phyloP scores from a whole-genome alignment of 2,888 invertebrate species.

The Himalopsyche japonica region DNA sequence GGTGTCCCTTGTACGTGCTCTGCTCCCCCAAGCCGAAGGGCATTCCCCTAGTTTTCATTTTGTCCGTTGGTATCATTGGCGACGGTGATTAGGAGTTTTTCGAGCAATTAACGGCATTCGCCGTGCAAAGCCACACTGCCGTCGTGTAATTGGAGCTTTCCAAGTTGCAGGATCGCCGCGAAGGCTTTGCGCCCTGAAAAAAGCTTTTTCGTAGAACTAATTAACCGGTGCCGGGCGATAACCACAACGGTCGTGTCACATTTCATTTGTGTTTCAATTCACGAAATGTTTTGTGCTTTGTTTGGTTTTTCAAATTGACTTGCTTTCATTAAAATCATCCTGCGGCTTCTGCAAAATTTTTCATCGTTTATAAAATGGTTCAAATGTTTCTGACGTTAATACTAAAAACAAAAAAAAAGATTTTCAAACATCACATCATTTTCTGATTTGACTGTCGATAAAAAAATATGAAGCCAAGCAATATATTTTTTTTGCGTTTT shows the following conservation, averaged over 20 bases:
- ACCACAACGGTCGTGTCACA: not conserved
- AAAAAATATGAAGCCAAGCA: too few species aligned
- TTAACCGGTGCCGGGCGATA: not conserved
- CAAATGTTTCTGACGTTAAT: too few species aligned
- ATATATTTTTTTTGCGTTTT: too few species aligned
- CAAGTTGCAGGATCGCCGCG: not conserved
- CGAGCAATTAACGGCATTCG: constrained; percentile 26
- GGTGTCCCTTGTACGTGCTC: constrained; percentile 17
- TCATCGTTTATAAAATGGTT: too few species aligned
- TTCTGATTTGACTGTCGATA: too few species aligned
- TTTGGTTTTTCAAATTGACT: not conserved
- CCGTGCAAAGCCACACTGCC: not conserved
- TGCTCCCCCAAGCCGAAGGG: not conserved
- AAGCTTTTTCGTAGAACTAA: not conserved
- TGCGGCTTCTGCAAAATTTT: not conserved
- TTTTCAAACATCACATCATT: too few species aligned
- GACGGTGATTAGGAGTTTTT: constrained; percentile 29
- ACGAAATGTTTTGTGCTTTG: not conserved
- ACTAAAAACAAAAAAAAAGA: too few species aligned
- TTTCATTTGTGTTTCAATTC: not conserved
- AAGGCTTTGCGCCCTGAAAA: not conserved
- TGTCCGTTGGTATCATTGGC: not conserved
- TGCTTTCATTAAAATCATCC: not conserved
- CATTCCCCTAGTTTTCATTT: not conserved
- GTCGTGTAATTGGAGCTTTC: not conserved